Evolutionary conservation across 2,113 vertebrate genomes (phyloP).

Genomic region (Scomber colias): DNA sequence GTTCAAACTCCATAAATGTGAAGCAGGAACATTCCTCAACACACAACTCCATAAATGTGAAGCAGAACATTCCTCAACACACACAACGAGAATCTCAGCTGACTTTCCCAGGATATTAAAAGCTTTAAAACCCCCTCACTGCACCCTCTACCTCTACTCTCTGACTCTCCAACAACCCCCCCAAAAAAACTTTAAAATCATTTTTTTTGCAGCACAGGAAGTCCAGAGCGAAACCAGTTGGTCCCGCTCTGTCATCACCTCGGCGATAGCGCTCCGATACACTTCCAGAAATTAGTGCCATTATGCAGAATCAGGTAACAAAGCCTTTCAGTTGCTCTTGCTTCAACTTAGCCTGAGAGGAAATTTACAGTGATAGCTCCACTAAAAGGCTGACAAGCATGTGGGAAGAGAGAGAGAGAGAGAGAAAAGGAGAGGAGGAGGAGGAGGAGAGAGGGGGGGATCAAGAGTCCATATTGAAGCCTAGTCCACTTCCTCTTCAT

Average conservation of each 20-base stretch:
- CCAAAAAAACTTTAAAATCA: conserved; percentile 8
- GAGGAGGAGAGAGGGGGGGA: not conserved
- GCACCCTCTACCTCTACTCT: not conserved
- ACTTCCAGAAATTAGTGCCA: conserved; percentile 48
- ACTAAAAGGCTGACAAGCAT: conserved; percentile 35
- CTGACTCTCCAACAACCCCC: conserved; percentile 4
- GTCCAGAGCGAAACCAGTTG: conserved; percentile 59
- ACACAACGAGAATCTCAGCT: not conserved
- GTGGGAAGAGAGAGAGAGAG: not conserved
- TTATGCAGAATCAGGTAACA: conserved; percentile 60
- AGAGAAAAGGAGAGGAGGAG: no score
- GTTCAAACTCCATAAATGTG: not conserved
- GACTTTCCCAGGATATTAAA: conserved; percentile 41
- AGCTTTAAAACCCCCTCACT: not conserved
- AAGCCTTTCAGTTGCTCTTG: conserved; percentile 14
- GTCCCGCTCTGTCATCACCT: conserved; percentile 70
- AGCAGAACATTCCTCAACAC: not conserved
- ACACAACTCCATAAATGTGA: not conserved
- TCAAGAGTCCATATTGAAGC: conserved; percentile 14
- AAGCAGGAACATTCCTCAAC: not conserved
- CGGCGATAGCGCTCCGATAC: conserved; percentile 38
- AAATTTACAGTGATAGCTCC: conserved; percentile 58
- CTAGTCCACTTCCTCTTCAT: conserved; percentile 50
- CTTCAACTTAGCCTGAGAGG: conserved; percentile 47
- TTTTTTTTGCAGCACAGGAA: conserved; percentile 31